These are phyloP conservation scores for Zosterops hypoxanthus DNA, from an alignment of 2,113 vertebrate species.

Conservation along the genomic window DNA sequence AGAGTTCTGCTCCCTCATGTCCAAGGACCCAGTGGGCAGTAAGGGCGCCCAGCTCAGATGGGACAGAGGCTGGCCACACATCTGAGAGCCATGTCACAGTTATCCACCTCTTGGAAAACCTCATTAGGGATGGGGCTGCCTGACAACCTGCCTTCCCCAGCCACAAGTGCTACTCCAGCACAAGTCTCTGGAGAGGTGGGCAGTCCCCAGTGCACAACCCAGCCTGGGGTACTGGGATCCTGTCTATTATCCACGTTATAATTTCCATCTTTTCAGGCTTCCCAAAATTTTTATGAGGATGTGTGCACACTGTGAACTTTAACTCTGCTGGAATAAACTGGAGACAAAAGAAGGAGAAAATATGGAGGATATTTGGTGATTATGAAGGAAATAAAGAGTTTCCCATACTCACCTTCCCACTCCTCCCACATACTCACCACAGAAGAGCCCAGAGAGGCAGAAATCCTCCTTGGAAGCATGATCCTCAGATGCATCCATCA, in stretches of 20 bases:
- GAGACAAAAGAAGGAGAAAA: background rate
- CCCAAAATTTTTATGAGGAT: background rate
- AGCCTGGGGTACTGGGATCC: background rate
- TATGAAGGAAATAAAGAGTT: background rate
- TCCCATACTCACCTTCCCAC: background rate
- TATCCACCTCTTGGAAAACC: background rate
- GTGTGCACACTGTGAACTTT: background rate
- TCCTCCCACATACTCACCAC: background rate
- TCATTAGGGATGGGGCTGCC: background rate
- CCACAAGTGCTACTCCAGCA: background rate
- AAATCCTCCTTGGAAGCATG: background rate
- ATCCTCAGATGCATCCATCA: background rate
- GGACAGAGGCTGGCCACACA: background rate
- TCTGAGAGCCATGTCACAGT: fast-evolving
- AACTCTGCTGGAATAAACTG: background rate
- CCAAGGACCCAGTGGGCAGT: fast-evolving
- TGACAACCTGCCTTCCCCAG: background rate
- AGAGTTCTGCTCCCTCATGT: fast-evolving
- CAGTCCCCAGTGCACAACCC: background rate
- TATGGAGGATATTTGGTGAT: background rate
- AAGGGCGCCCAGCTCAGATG: fast-evolving
- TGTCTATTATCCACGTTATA: fast-evolving
- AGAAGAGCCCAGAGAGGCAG: background rate
- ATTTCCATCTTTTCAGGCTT: background rate
- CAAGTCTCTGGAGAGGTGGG: fast-evolving